phyloP scores from a whole-genome alignment of 1,140 invertebrate species.

The Lepidostoma basale region DNA sequence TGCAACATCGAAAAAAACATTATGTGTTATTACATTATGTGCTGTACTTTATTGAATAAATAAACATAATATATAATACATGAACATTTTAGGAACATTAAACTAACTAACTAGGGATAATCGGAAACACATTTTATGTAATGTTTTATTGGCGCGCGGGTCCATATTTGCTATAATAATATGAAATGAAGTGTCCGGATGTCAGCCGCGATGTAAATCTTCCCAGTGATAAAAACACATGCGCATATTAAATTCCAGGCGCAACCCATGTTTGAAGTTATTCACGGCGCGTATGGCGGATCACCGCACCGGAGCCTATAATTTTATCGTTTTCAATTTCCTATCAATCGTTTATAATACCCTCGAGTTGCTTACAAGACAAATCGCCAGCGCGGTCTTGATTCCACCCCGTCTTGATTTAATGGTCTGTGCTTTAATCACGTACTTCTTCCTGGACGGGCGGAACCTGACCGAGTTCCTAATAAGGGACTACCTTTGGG shows the following conservation, averaged over 20 bases:
- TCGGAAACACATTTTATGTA: too few species aligned
- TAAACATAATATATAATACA: too few species aligned
- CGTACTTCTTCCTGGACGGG: slow-evolving; percentile 9
- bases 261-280: neutral
- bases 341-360: slow-evolving; percentile 14
- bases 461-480: slow-evolving; percentile 1
- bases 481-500: slow-evolving; percentile 6
- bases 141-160: too few species aligned
- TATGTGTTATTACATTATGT: too few species aligned
- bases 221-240: neutral
- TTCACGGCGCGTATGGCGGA: neutral
- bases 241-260: neutral
- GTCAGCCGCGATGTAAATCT: slow-evolving; percentile 10
- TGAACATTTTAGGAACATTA: too few species aligned
- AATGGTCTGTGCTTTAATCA: slow-evolving; percentile 15
- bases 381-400: slow-evolving; percentile 6
- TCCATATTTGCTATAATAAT: neutral
- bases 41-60: too few species aligned
- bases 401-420: slow-evolving; percentile 16
- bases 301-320: neutral
- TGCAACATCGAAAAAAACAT: too few species aligned
- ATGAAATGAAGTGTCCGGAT: neutral
- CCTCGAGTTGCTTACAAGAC: slow-evolving; percentile 8
- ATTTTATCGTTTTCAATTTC: slow-evolving; percentile 26
- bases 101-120: too few species aligned